Conservation (phyloP, 2,888 invertebrate species). For the Melanotus villosus region DNA sequence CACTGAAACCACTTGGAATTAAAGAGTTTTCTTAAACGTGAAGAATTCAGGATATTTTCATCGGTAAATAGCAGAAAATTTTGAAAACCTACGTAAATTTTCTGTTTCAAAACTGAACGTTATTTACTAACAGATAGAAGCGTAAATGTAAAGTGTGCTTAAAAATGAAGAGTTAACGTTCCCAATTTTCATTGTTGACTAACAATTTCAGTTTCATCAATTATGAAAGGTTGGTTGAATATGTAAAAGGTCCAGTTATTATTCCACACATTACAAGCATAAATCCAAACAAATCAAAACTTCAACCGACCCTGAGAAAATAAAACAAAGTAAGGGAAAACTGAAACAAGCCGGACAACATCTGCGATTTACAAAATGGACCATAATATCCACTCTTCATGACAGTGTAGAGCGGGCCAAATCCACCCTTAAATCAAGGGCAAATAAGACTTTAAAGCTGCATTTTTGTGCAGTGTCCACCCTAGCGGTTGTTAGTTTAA, state of each 20-base stretch:
- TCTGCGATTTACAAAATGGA: conserved; percentile 54
- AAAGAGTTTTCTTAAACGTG: no score
- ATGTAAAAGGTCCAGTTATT: not conserved
- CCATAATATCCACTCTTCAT: conserved; percentile 55
- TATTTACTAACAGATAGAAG: no score
- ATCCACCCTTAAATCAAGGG: conserved; percentile 61
- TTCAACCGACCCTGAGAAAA: conserved; percentile 23
- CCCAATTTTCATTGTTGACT: no score
- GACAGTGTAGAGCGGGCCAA: conserved; percentile 50
- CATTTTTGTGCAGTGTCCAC: conserved; percentile 62
- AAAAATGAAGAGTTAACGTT: no score
- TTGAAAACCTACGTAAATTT: no score
- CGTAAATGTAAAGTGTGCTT: no score
- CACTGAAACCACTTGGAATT: no score
- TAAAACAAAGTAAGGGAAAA: conserved; percentile 43
- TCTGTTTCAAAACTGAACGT: no score
- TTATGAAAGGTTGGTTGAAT: not conserved
- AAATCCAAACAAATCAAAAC: conserved; percentile 37
- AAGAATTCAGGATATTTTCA: no score
- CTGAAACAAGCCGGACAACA: conserved; percentile 51
- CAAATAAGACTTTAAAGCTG: conserved; percentile 61
- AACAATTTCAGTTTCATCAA: not conserved
- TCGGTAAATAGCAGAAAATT: no score
- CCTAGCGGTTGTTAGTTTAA: conserved; percentile 66
- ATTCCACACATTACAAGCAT: conserved; percentile 12